These are phyloP conservation scores for Dipodomys spectabilis DNA, from an alignment of 2,113 vertebrate genomes.

Conservation along the genomic window DNA sequence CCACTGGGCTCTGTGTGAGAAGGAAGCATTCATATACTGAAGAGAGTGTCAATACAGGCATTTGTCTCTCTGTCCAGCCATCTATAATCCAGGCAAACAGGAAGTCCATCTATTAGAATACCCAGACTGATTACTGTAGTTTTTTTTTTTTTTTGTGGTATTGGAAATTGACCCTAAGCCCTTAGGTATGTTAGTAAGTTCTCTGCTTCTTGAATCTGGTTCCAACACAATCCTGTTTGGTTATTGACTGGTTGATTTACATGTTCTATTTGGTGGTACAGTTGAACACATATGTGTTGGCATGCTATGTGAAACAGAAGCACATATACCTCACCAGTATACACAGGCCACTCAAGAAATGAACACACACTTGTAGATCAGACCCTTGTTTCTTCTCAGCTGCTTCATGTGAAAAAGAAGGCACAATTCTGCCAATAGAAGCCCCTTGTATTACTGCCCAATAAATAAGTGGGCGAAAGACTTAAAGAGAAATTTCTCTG, in stretches of 20 bases:
- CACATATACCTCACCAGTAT: conserved; percentile 53
- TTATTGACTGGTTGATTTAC: neutral
- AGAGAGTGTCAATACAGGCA: neutral
- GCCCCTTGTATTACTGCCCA: neutral
- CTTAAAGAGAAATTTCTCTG: too few species aligned
- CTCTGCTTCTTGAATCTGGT: too few species aligned
- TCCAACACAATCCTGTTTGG: too few species aligned
- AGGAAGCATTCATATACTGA: neutral
- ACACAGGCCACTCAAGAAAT: conserved; percentile 69
- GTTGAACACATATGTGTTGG: neutral
- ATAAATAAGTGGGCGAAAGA: too few species aligned
- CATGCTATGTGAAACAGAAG: conserved; percentile 49
- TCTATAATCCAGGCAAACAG: conserved; percentile 15
- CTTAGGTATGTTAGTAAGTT: too few species aligned
- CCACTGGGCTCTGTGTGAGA: neutral
- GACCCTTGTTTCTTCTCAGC: neutral
- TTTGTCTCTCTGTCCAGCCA: neutral
- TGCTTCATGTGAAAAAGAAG: neutral
- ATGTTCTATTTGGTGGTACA: neutral
- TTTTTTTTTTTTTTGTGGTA: too few species aligned
- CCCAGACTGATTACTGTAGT: neutral
- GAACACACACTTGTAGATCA: conserved; percentile 17
- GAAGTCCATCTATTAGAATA: neutral
- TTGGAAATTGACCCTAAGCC: too few species aligned
- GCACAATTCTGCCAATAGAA: neutral